Base-by-base conservation (phyloP, 2,888 invertebrate genomes). In the Drosophila longiperda region DNA sequence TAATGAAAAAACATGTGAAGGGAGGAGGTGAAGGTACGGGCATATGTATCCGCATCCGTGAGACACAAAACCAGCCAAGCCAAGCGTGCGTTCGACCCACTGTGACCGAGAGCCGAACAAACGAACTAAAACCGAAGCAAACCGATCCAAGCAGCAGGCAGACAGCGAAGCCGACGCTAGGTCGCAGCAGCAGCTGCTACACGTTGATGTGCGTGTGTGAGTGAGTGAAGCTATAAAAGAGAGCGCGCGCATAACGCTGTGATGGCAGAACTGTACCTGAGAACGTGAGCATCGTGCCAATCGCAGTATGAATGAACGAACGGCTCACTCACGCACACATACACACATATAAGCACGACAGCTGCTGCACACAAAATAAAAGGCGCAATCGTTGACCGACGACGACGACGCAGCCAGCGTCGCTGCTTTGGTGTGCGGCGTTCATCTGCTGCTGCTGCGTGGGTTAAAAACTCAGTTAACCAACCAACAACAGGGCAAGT, bases 81-180 rank as follows among this genome's bases (percentile, higher is more conserved):
- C 75, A 88, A 86, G 89, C 86, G 77, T 85, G 71, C 88, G 82
- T 77, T 87, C 77, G 83, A 83, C 83, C 85, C 85, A 85, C 83
- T 80, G 75, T 70, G 73, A 82, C 63, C 75, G 66, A 75, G 62
- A 78, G 64, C 69, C 72, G 82, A 63, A 57, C 61, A 53, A 69
- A 52, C 63, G 73, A 82, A 63, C 71, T 66, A 72, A 78, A 80
- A 68, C 64, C 73, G 79, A 75, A 69, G 55, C 54, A 67, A 65
- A 53, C n/a, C 67, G 64, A 77, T 61, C 49, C 73, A 48, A 75
- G 65, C 26, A 36, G 11, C 15, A 48, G 40, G 52, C 82, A 48
- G 40, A 50, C 82, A 75, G 70, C 77, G 68, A 57, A 62, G 68
- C 45, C 38, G 49, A 42, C 53, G 53, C 26, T 50, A 57, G 34